A percentile compares a stretch with the other conserved stretches of the same genome.
phyloP scores from a whole-genome alignment of 2,888 invertebrate species.

The Polydrusus tereticollis region DNA sequence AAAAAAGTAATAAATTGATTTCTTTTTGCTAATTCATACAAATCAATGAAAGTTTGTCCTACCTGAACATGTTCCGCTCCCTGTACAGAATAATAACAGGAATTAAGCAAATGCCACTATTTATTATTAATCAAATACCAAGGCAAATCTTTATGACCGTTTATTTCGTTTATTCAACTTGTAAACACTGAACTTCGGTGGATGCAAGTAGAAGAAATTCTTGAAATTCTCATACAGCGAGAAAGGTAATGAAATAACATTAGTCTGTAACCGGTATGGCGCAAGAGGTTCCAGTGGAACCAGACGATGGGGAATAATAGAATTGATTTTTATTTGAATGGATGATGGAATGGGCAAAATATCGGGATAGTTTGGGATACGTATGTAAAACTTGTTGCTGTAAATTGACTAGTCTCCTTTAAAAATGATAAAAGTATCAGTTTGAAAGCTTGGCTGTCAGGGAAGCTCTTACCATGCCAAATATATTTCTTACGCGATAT shows the following conservation, averaged over 20 bases:
- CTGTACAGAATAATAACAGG: slow-evolving; percentile 5
- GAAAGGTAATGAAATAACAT: slow-evolving; percentile 23
- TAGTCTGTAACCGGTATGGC: slow-evolving; percentile 3
- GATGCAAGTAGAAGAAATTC: slow-evolving; percentile 30
- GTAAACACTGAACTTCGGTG: slow-evolving; percentile 28
- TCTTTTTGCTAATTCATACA: not conserved
- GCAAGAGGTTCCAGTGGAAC: not conserved
- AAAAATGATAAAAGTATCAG: no score
- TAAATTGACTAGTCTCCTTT: no score
- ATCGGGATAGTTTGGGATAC: no score
- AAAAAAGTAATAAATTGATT: not conserved
- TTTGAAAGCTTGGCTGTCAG: no score
- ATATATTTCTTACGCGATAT: no score
- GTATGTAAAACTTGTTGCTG: no score
- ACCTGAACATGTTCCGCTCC: slow-evolving; percentile 7
- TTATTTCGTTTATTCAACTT: slow-evolving; percentile 19
- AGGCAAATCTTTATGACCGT: not conserved
- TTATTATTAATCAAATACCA: not conserved
- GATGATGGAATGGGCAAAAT: no score
- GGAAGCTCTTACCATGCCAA: no score
- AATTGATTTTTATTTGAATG: not conserved
- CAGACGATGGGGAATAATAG: not conserved
- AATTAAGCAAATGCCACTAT: not conserved
- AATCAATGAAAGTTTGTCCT: not conserved
- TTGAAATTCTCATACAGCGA: slow-evolving; percentile 25